phyloP scores from a whole-genome alignment of 2,888 invertebrate genomes.

The Tenthredo scrophulariae region DNA sequence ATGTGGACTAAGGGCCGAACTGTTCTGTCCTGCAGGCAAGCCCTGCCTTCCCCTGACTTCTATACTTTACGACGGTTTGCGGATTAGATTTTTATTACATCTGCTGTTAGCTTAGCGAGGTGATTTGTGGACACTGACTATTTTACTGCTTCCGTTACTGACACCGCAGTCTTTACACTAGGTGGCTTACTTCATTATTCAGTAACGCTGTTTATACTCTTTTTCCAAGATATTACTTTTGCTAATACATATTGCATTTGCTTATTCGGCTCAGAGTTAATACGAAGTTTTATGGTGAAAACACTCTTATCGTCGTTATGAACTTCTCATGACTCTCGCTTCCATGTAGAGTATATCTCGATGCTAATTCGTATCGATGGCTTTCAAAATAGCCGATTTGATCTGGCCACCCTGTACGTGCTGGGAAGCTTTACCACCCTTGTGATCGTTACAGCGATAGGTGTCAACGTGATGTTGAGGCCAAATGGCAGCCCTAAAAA shows the following conservation, averaged over 20 bases:
- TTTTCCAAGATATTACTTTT: background rate
- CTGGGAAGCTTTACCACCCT: background rate
- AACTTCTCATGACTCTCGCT: background rate
- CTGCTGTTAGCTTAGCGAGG: conserved; percentile 53
- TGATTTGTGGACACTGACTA: conserved; percentile 53
- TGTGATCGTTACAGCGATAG: conserved; percentile 35
- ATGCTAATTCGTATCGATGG: background rate
- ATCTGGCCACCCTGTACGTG: background rate
- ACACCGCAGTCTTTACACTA: conserved; percentile 8
- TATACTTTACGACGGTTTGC: conserved; percentile 53
- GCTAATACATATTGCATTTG: conserved; percentile 15
- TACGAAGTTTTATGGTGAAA: background rate
- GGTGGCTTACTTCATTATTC: conserved; percentile 27
- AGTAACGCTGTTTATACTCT: background rate
- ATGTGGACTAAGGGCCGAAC: background rate
- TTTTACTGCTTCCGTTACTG: conserved; percentile 53
- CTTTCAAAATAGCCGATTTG: background rate
- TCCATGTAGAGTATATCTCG: background rate
- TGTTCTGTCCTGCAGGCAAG: background rate
- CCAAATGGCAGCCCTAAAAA: conserved; percentile 43
- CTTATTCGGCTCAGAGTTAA: background rate
- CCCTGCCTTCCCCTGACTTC: background rate
- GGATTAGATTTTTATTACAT: conserved; percentile 55
- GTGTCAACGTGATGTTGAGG: conserved; percentile 31
- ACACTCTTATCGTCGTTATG: background rate